Conservation (phyloP, 2,113 vertebrate genomes). For the Bubo blakistoni region DNA sequence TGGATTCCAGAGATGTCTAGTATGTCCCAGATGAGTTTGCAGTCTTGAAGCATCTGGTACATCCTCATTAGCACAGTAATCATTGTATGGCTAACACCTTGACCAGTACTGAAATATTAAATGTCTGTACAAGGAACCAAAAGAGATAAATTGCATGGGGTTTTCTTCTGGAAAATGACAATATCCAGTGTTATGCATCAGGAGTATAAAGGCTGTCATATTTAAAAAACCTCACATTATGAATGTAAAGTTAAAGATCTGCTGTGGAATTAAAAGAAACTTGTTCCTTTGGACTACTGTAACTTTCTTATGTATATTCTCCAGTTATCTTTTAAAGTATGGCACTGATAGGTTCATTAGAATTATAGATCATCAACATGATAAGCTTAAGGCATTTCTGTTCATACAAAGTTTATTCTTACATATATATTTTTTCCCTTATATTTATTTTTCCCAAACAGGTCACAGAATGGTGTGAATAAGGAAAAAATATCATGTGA, state of each 20-base stretch:
- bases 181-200: background rate
- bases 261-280: background rate
- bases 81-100: background rate
- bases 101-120: background rate
- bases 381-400: background rate
- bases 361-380: background rate
- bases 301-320: background rate
- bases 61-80: background rate
- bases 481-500: background rate
- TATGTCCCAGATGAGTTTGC: background rate
- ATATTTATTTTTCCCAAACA: background rate
- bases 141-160: background rate
- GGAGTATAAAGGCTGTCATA: rapidly evolving
- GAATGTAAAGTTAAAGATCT: background rate
- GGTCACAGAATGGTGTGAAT: background rate
- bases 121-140: background rate
- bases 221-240: background rate
- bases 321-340: background rate
- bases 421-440: background rate
- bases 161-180: background rate
- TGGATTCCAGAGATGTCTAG: background rate
- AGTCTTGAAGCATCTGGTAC: background rate
- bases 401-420: background rate
- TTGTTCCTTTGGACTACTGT: background rate
- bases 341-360: background rate